Evolutionary conservation across 2,888 invertebrate genomes (phyloP).

Genomic region (Molorchus minor): DNA sequence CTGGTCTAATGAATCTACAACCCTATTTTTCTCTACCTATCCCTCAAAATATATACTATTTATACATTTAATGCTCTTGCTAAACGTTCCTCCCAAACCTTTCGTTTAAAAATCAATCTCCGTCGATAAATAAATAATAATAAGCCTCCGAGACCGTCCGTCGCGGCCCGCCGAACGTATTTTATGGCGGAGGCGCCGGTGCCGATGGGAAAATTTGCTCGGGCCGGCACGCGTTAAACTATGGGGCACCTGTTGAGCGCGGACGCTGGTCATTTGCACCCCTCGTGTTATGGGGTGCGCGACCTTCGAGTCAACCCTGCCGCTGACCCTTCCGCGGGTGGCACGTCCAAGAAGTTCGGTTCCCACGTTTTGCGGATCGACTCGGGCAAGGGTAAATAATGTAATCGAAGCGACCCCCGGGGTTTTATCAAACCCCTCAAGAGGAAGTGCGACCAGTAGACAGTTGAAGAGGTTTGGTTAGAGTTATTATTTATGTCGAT

Average conservation of each 20-base stretch:
- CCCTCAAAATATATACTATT: too few relatives aligned
- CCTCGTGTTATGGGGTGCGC: conserved; percentile 28
- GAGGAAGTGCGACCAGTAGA: too few relatives aligned
- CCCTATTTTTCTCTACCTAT: too few relatives aligned
- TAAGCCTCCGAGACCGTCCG: background rate
- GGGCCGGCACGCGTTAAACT: conserved; percentile 1
- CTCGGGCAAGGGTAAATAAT: conserved; percentile 17
- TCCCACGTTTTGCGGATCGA: conserved; percentile 25
- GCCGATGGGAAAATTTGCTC: conserved; percentile 33
- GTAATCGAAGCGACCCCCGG: too few relatives aligned
- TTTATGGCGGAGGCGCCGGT: conserved; percentile 39
- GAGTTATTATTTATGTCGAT: too few relatives aligned
- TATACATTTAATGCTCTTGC: too few relatives aligned
- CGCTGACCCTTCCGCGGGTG: conserved; percentile 33
- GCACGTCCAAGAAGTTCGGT: conserved; percentile 26
- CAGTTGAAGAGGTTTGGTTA: too few relatives aligned
- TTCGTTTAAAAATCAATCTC: conserved; percentile 13
- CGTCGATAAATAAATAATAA: conserved; percentile 9
- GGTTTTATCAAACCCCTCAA: too few relatives aligned
- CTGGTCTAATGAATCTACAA: too few relatives aligned
- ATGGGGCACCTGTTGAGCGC: conserved; percentile 23
- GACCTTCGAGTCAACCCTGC: conserved; percentile 30
- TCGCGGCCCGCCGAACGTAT: conserved; percentile 9
- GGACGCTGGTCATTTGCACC: conserved; percentile 34
- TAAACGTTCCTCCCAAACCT: too few relatives aligned